A percentile compares a stretch with the other conserved stretches of the same genome.
Conservation (phyloP, 2,797 vertebrate species). For the Squalus acanthias region DNA sequence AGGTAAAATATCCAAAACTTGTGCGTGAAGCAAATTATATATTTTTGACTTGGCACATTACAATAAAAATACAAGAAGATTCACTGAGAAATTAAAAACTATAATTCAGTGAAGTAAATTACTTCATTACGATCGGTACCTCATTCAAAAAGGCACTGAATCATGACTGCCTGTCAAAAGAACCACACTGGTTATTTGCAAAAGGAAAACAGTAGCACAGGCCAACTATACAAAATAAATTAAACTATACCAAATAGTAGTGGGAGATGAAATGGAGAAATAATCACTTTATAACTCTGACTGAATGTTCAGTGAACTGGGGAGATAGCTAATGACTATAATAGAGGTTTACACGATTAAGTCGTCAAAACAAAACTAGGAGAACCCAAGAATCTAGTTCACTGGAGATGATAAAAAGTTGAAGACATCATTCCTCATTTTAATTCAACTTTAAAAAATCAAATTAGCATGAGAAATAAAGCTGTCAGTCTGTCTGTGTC, state of each 20-base stretch:
- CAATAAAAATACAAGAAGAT: background rate
- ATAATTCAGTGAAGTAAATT: background rate
- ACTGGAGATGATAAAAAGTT: background rate
- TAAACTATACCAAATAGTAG: background rate
- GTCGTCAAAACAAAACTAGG: background rate
- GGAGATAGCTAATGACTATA: background rate
- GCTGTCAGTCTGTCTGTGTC: background rate
- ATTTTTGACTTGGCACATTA: background rate
- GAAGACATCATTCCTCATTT: background rate
- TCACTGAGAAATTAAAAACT: background rate
- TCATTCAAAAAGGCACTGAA: background rate
- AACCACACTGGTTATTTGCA: background rate
- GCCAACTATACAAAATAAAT: background rate
- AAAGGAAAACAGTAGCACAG: background rate
- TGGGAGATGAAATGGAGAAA: background rate
- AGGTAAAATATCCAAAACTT: background rate
- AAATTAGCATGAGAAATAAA: background rate
- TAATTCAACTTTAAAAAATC: background rate
- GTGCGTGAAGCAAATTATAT: background rate
- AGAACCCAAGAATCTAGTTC: background rate
- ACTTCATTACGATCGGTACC: background rate
- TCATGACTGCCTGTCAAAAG: background rate
- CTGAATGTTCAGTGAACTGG: background rate
- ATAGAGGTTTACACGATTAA: background rate
- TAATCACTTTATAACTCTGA: background rate